Conservation (phyloP, 2,797 vertebrate genomes). For the Phoebastria nigripes region DNA sequence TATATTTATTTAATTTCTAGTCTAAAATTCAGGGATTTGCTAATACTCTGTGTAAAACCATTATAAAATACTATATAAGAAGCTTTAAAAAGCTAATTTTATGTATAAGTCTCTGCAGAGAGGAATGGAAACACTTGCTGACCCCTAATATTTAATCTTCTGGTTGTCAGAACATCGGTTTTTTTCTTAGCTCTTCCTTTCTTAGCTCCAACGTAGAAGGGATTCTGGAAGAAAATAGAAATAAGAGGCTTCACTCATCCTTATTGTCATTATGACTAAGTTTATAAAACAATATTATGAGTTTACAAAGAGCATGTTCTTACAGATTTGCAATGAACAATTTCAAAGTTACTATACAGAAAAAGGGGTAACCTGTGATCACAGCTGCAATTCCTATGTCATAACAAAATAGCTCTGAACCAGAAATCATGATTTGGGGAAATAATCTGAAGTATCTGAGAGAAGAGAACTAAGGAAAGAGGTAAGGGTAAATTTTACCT, state of each 20-base stretch:
- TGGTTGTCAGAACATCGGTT: not conserved
- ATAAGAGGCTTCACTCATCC: not conserved
- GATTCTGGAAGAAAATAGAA: not conserved
- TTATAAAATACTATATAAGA: not conserved
- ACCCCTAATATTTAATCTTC: slow-evolving; percentile 6
- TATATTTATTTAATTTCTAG: not conserved
- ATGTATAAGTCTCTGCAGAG: not conserved
- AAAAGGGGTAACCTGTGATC: not conserved
- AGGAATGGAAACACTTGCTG: not conserved
- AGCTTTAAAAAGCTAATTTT: slow-evolving; percentile 1
- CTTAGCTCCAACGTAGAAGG: not conserved
- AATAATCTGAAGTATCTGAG: not conserved
- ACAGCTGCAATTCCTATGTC: not conserved
- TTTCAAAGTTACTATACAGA: not conserved
- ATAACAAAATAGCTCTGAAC: not conserved
- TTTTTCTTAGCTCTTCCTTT: not conserved
- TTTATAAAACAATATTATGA: not conserved
- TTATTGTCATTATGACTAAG: not conserved
- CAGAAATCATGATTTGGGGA: not conserved
- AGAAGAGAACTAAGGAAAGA: not conserved
- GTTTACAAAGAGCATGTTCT: not conserved
- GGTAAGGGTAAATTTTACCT: not conserved
- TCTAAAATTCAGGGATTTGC: not conserved
- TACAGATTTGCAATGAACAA: not conserved
- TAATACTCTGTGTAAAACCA: not conserved